Percentiles rank a stretch among this genome's conserved stretches.
These are phyloP conservation scores for Tupaia chinensis DNA, from an alignment of 2,113 vertebrate genomes.

Conservation along the genomic window DNA sequence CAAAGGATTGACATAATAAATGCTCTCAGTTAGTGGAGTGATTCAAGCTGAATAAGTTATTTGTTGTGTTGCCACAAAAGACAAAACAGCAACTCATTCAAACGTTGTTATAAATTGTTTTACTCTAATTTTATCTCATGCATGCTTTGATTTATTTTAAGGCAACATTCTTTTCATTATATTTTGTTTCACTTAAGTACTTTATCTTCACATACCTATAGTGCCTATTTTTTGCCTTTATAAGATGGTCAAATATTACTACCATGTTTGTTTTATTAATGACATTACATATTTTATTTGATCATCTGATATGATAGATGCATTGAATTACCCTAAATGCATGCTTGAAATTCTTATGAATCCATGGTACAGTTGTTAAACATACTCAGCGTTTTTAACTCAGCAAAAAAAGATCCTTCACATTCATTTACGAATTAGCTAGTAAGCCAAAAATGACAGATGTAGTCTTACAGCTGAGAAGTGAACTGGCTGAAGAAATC, in stretches of 20 bases:
- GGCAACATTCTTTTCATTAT: slow-evolving; percentile 66
- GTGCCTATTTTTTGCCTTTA: slow-evolving; percentile 66
- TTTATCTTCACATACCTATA: slow-evolving; percentile 68
- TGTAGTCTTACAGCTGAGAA: slow-evolving; percentile 92
- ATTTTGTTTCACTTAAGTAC: slow-evolving; percentile 77
- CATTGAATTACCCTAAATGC: slow-evolving; percentile 89
- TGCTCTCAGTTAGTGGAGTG: slow-evolving; percentile 5
- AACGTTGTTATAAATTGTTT: slow-evolving; percentile 69
- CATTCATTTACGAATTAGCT: slow-evolving; percentile 90
- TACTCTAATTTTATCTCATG: slow-evolving; percentile 70
- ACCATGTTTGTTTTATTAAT: slow-evolving; percentile 84
- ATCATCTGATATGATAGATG: slow-evolving; percentile 86
- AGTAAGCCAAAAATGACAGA: slow-evolving; percentile 94
- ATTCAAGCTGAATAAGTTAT: slow-evolving; percentile 52
- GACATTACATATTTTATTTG: slow-evolving; percentile 81
- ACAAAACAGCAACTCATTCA: slow-evolving; percentile 5
- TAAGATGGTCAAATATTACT: slow-evolving; percentile 66
- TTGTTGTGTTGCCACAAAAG: slow-evolving; percentile 64
- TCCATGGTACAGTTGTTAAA: slow-evolving; percentile 95
- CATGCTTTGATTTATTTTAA: slow-evolving; percentile 79
- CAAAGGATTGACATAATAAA: slow-evolving; percentile 3
- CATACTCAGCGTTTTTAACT: slow-evolving; percentile 93
- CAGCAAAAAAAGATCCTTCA: slow-evolving; percentile 86
- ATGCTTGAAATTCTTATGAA: slow-evolving; percentile 94
- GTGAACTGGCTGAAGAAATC: slow-evolving; percentile 88